Percentiles rank a stretch among this genome's conserved stretches.
Conservation (phyloP, 2,888 invertebrate species). For the Sepioteuthis lessoniana region DNA sequence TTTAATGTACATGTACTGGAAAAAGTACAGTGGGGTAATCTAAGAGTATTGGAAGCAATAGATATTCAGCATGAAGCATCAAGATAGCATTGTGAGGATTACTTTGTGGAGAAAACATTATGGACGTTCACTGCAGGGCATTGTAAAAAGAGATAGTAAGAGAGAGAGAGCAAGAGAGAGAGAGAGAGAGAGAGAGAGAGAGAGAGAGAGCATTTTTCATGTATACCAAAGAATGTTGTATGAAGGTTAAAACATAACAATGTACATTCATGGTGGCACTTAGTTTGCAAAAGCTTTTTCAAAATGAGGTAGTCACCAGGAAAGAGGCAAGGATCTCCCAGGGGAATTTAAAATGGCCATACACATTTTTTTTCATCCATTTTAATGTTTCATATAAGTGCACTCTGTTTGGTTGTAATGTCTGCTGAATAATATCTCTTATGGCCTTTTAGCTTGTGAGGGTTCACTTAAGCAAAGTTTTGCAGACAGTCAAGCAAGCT, state of each 20-base stretch:
- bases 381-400: not conserved
- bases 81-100: too few relatives aligned
- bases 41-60: too few relatives aligned
- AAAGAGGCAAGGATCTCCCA: not conserved
- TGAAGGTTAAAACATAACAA: not conserved
- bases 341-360: constrained; percentile 5
- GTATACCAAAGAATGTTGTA: not conserved
- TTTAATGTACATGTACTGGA: too few relatives aligned
- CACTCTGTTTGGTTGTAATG: not conserved
- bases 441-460: not conserved
- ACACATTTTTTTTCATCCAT: not conserved
- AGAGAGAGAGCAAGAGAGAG: too few relatives aligned
- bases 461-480: constrained; percentile 23
- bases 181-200: too few relatives aligned
- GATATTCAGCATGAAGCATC: too few relatives aligned
- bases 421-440: not conserved
- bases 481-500: not conserved
- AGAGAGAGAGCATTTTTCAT: too few relatives aligned
- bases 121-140: too few relatives aligned
- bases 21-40: too few relatives aligned
- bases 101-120: too few relatives aligned
- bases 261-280: not conserved
- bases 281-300: not conserved
- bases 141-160: too few relatives aligned
- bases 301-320: constrained; percentile 8